These are phyloP conservation scores for Mustela nigripes DNA, from an alignment of 2,113 vertebrate genomes.

Conservation along the genomic window DNA sequence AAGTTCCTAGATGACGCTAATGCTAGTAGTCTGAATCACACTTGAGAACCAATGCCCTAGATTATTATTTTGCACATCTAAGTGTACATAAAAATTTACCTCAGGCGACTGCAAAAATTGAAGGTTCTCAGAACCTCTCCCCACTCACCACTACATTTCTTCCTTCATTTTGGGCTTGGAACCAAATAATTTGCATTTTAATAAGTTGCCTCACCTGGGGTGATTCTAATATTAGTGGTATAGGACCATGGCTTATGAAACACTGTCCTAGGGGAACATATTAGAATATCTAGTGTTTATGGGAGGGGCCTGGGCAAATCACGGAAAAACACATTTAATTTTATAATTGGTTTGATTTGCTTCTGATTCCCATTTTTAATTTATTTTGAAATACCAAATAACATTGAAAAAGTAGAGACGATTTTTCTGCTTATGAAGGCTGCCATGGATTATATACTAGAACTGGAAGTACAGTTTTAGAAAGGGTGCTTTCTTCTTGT, in stretches of 20 bases:
- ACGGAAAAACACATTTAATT: neutral
- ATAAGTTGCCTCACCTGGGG: neutral
- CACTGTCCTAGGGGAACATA: neutral
- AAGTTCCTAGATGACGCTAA: neutral
- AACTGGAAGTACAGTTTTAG: neutral
- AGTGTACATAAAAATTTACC: neutral
- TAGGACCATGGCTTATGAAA: neutral
- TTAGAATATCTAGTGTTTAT: neutral
- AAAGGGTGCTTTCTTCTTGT: neutral
- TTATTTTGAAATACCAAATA: slow-evolving; percentile 17
- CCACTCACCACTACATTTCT: neutral
- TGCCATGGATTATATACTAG: neutral
- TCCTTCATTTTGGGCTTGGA: neutral
- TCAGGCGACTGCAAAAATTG: neutral
- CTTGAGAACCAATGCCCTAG: neutral
- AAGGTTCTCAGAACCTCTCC: neutral
- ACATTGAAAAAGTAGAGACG: neutral
- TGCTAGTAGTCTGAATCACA: neutral
- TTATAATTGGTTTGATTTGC: slow-evolving; percentile 2
- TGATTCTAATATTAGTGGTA: neutral
- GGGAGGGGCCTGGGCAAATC: neutral
- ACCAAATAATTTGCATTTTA: slow-evolving; percentile 11
- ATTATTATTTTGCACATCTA: neutral
- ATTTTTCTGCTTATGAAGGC: neutral
- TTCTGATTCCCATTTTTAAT: neutral